Conservation (phyloP, 92 coral and sea anemone species). For the Siderastrea radians region DNA sequence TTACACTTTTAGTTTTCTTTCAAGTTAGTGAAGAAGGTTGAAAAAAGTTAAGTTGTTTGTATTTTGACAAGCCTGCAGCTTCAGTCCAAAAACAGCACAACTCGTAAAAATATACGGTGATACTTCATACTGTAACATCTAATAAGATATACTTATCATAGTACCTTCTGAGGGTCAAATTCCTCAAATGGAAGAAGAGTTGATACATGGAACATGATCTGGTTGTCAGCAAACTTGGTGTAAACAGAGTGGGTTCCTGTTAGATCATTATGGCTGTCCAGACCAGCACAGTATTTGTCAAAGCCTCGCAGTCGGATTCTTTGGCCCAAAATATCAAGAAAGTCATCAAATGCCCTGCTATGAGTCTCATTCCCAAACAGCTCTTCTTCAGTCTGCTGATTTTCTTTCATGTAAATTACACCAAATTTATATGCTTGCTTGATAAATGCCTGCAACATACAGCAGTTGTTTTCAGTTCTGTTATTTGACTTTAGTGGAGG, state of each 20-base stretch:
- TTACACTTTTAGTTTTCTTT: no score
- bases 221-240: slow-evolving; percentile 80
- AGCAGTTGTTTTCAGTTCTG: neutral
- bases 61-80: no score
- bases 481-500: neutral
- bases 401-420: slow-evolving; percentile 90
- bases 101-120: no score
- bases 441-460: slow-evolving; percentile 72
- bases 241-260: slow-evolving; percentile 96
- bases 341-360: slow-evolving; percentile 91
- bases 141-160: neutral
- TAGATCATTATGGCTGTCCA: slow-evolving; percentile 81
- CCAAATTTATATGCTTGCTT: slow-evolving; percentile 96
- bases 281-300: slow-evolving; percentile 90
- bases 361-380: slow-evolving; percentile 88
- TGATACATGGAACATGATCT: slow-evolving; percentile 96
- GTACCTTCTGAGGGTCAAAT: slow-evolving; percentile 89
- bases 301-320: slow-evolving; percentile 86
- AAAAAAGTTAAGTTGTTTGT: no score
- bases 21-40: no score
- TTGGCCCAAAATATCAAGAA: slow-evolving; percentile 86
- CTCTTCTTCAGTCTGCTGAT: slow-evolving; percentile 91
- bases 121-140: neutral
- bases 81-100: no score
- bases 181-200: slow-evolving; percentile 93